Percentiles rank a stretch among this genome's conserved stretches.
Evolutionary conservation across 2,113 vertebrate genomes (phyloP).

Genomic region (Cryptomyrus ogoouensis): DNA sequence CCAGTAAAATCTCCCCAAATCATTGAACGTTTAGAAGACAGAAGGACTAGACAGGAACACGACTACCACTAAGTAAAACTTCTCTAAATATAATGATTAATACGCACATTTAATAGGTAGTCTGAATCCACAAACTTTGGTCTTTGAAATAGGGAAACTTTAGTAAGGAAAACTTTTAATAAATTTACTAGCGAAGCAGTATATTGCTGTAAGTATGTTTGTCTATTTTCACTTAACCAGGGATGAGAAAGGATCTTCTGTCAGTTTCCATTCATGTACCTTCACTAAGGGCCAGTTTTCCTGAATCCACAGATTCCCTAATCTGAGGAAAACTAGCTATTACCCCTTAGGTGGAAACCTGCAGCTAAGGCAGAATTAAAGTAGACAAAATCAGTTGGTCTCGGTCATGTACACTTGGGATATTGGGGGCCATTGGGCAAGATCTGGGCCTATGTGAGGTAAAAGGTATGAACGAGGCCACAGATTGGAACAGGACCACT

Average conservation of each 20-base stretch:
- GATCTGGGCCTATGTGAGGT: neutral
- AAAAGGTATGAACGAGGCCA: neutral
- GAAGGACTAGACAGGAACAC: neutral
- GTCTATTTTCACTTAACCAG: neutral
- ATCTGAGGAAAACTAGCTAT: neutral
- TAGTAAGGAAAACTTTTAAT: neutral
- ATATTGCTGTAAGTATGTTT: neutral
- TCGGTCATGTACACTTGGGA: neutral
- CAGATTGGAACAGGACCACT: neutral
- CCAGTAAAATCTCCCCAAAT: neutral
- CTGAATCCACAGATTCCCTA: neutral
- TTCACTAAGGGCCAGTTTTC: neutral
- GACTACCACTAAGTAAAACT: neutral
- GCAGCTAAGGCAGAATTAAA: neutral
- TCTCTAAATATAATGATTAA: constrained; percentile 29
- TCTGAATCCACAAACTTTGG: neutral
- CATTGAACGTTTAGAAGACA: neutral
- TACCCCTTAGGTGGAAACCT: neutral
- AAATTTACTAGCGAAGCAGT: neutral
- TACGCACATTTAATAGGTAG: constrained; percentile 42
- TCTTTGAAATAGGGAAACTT: neutral
- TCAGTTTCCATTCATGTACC: neutral
- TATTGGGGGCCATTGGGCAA: neutral
- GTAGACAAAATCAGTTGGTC: neutral
- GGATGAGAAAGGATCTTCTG: constrained; percentile 26